These are phyloP conservation scores for Nannobrachium achirus DNA, from an alignment of 2,113 vertebrate genomes.

Conservation along the genomic window DNA sequence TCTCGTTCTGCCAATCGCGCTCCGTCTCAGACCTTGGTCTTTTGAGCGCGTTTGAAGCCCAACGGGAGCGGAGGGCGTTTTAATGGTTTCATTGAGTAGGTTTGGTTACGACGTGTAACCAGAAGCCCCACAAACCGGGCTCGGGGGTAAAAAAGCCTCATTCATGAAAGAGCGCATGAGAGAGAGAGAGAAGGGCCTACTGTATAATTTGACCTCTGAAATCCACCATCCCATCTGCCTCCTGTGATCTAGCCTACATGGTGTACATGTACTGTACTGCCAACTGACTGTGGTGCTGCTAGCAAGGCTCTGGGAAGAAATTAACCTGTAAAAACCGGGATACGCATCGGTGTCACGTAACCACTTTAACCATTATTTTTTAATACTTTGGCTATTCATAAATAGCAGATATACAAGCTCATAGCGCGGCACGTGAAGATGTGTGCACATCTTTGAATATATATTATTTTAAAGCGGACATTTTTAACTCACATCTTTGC, in stretches of 20 bases:
- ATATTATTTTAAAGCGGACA: too few relatives aligned
- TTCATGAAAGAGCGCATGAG: conserved; percentile 55
- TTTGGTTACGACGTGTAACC: conserved; percentile 60
- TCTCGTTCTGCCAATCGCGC: not conserved
- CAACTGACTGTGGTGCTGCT: conserved; percentile 49
- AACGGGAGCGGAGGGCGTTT: conserved; percentile 28
- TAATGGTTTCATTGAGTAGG: conserved; percentile 52
- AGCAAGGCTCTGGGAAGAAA: conserved; percentile 17
- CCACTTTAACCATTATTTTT: too few relatives aligned
- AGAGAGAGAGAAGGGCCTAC: conserved; percentile 40
- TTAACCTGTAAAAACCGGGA: too few relatives aligned
- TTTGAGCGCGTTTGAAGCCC: conserved; percentile 6
- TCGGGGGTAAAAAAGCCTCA: conserved; percentile 46
- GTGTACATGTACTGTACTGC: conserved; percentile 16
- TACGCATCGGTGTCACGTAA: too few relatives aligned
- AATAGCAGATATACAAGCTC: too few relatives aligned
- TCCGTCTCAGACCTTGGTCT: not conserved
- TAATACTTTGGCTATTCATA: too few relatives aligned
- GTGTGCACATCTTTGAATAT: too few relatives aligned
- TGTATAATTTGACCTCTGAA: conserved; percentile 64
- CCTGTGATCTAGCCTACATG: conserved; percentile 46
- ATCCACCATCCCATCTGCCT: conserved; percentile 60
- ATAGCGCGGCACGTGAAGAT: too few relatives aligned
- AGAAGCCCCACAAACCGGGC: conserved; percentile 41
- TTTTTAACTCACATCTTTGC: too few relatives aligned